These are phyloP conservation scores for Neodiprion pinetum DNA, from an alignment of 1,140 invertebrate species.

Conservation along the genomic window DNA sequence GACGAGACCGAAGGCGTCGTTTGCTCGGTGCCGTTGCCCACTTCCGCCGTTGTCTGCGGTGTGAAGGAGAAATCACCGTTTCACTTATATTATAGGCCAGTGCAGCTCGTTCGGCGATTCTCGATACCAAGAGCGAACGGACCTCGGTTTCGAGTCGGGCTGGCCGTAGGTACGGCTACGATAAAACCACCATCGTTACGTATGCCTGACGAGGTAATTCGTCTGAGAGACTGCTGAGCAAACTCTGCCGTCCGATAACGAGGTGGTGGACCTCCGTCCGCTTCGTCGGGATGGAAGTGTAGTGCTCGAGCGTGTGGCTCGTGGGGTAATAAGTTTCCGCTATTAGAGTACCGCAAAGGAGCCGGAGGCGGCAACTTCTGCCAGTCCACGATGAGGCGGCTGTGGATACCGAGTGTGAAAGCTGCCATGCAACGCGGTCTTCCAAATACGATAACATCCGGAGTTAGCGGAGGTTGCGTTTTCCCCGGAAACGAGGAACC, in stretches of 20 bases:
- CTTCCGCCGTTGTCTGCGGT: not conserved
- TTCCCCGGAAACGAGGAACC: not conserved
- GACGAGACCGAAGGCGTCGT: not conserved
- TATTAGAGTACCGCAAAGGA: slow-evolving; percentile 1
- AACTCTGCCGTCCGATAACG: not conserved
- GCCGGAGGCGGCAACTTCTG: not conserved
- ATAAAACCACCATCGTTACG: not conserved
- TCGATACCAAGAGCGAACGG: not conserved
- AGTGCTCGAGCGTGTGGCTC: not conserved
- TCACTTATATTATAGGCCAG: not conserved
- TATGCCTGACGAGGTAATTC: not conserved
- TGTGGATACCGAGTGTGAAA: too few relatives aligned
- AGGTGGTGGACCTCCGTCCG: slow-evolving; percentile 3
- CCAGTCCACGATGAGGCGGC: not conserved
- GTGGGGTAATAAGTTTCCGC: slow-evolving; percentile 10
- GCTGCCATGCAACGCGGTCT: not conserved
- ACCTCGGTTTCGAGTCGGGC: too few relatives aligned
- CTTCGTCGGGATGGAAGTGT: not conserved
- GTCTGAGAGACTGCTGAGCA: not conserved
- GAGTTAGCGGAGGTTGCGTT: not conserved
- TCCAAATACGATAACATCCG: not conserved
- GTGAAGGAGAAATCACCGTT: too few relatives aligned
- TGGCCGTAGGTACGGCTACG: not conserved
- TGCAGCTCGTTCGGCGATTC: not conserved
- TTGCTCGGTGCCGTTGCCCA: not conserved